Evolutionary conservation across 2,113 vertebrate species (phyloP).

Genomic region (Etia nguti): DNA sequence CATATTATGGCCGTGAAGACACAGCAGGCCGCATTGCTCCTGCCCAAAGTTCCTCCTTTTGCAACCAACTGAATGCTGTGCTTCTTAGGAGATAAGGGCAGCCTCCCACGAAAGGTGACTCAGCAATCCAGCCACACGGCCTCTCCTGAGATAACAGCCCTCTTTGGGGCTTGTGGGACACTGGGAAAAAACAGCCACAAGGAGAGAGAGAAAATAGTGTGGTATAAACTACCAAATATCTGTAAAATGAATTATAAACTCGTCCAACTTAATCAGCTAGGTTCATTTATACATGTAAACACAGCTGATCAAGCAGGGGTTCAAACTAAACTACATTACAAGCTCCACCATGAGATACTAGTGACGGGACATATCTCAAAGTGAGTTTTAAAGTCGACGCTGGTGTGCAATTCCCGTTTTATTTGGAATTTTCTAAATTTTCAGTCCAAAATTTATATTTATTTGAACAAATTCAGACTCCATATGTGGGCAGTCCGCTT

Average conservation of each 20-base stretch:
- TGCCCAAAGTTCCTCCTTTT: conserved; percentile 66
- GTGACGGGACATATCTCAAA: conserved; percentile 31
- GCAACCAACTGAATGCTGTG: conserved; percentile 73
- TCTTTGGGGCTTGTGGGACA: conserved; percentile 46
- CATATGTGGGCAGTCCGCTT: background rate
- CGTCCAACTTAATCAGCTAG: background rate
- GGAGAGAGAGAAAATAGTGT: background rate
- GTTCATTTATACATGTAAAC: background rate
- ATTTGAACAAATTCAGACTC: conserved; percentile 27
- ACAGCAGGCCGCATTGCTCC: conserved; percentile 46
- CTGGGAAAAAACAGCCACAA: conserved; percentile 27
- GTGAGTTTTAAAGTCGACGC: conserved; percentile 27
- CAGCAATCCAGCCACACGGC: conserved; percentile 65
- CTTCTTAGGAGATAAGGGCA: conserved; percentile 70
- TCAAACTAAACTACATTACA: background rate
- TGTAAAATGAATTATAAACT: background rate
- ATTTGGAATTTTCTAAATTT: conserved; percentile 70
- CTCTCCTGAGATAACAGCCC: conserved; percentile 70
- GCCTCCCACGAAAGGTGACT: conserved; percentile 72
- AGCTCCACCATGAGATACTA: conserved; percentile 32
- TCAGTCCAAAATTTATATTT: conserved; percentile 62
- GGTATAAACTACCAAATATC: background rate
- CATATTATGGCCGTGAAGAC: conserved; percentile 39
- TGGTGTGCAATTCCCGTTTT: conserved; percentile 59
- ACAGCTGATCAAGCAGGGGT: background rate